Conservation (phyloP, 2,797 vertebrate species). For the Numenius phaeopus region DNA sequence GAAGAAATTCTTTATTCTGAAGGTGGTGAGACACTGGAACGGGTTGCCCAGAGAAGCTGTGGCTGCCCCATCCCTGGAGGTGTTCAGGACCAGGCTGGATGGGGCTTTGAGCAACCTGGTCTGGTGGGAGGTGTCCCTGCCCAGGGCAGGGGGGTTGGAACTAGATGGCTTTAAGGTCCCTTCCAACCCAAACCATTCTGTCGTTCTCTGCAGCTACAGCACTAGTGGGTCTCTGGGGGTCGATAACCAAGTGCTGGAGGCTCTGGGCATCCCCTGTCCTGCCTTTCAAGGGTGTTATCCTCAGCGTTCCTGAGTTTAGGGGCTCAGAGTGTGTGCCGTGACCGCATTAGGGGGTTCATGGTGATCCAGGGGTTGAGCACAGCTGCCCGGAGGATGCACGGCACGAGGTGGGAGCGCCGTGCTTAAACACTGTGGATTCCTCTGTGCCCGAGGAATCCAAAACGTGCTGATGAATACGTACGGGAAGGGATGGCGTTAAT, state of each 20-base stretch:
- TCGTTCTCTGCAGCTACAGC: neutral
- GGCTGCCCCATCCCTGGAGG: neutral
- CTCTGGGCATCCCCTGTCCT: neutral
- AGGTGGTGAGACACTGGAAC: neutral
- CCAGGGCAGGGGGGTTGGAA: neutral
- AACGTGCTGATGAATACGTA: fast-evolving
- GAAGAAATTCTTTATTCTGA: neutral
- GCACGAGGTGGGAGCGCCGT: fast-evolving
- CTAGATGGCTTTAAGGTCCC: neutral
- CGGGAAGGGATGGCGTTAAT: neutral
- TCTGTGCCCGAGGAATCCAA: neutral
- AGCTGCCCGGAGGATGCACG: neutral
- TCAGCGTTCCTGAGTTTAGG: neutral
- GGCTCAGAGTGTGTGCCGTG: fast-evolving
- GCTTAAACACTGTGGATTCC: neutral
- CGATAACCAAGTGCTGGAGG: fast-evolving
- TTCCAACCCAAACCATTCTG: neutral
- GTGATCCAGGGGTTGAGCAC: neutral
- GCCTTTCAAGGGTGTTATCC: fast-evolving
- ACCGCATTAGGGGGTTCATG: fast-evolving
- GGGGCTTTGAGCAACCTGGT: neutral
- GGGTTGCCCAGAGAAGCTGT: neutral
- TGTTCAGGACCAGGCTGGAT: neutral
- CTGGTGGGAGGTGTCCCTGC: neutral
- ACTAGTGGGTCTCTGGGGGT: neutral